Base-by-base conservation (phyloP, 2,888 invertebrate genomes). In the Ophion ellenae region DNA sequence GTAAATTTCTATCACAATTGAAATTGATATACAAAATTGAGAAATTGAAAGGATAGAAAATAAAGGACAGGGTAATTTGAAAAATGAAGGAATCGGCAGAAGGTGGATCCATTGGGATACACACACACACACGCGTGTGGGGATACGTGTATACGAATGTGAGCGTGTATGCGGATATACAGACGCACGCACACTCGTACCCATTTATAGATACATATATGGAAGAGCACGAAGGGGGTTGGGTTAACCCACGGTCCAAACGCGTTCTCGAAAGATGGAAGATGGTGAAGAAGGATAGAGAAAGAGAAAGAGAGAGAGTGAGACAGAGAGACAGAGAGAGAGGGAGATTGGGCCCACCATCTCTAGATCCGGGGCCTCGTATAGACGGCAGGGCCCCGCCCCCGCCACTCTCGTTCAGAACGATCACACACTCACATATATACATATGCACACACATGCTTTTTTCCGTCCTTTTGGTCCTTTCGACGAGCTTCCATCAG, bases 331-430 rank as follows among this genome's bases (percentile, higher is more conserved):
- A 53, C 59, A 67, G 67, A 77, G 78, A 78, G 70, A 70, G 79
- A 63, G 73, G 57, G 73, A 14, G 89, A 87, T 86, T 84, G 87
- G 89, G 89, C 90, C 89, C 90, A 91, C 93, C 92, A 91, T 93
- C 92, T 90, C 91, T 90, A 92, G 91, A 93, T 92, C 92, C 90
- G 86, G 81, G 91, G 90, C 92, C 92, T 91, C 91, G 86, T 85
- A 83, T 86, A 90, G 88, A 88, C 90, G 88, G 87, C 84, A 89
- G 91, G 89, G 93, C 93, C 91, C 93, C 92, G 92, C 93, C 92
- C 92, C 92, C 92, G 90, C 91, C 89, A 88, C 88, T 87, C 88
- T 88, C 89, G 88, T 89, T 89, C 90, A 89, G 88, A 90, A 88
- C 88, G 88, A 90, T 76, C 77, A 40, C 75, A 59, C 17, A 57